phyloP scores from a whole-genome alignment of 2,113 vertebrate genomes.

The Passer montanus region DNA sequence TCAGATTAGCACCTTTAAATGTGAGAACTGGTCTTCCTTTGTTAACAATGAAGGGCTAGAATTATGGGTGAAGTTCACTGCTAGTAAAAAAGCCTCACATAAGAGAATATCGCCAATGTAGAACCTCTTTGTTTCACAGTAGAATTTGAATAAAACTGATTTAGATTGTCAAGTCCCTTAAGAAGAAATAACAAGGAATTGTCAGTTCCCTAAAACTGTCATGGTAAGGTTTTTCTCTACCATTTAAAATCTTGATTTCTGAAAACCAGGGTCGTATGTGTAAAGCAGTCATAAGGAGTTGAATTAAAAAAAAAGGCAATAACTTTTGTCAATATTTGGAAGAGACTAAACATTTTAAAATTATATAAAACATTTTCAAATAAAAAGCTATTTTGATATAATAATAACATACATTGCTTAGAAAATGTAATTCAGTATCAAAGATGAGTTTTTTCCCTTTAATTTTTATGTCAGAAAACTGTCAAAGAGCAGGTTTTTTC shows the following conservation, averaged over 20 bases:
- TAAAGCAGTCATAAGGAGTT: neutral
- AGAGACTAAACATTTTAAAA: neutral
- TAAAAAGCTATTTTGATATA: neutral
- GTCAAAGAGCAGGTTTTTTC: neutral
- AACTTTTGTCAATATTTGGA: neutral
- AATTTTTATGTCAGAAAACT: neutral
- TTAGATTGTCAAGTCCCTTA: neutral
- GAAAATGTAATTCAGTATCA: neutral
- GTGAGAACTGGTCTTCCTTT: neutral
- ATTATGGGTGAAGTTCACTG: neutral
- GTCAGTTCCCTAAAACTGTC: neutral
- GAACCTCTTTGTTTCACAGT: neutral
- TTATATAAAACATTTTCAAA: neutral
- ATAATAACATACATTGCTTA: neutral
- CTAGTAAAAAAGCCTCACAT: neutral
- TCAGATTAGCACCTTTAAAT: neutral
- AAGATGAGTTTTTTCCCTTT: neutral
- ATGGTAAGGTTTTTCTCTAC: neutral
- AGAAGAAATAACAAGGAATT: neutral
- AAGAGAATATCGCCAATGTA: neutral
- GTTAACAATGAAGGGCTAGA: neutral
- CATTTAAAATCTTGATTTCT: neutral
- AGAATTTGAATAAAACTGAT: neutral
- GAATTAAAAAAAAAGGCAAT: neutral
- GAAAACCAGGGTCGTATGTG: accelerated